A percentile compares a stretch with the other conserved stretches of the same genome.
Conservation (phyloP, 1,140 invertebrate species). For the Euura saliciscinereae region DNA sequence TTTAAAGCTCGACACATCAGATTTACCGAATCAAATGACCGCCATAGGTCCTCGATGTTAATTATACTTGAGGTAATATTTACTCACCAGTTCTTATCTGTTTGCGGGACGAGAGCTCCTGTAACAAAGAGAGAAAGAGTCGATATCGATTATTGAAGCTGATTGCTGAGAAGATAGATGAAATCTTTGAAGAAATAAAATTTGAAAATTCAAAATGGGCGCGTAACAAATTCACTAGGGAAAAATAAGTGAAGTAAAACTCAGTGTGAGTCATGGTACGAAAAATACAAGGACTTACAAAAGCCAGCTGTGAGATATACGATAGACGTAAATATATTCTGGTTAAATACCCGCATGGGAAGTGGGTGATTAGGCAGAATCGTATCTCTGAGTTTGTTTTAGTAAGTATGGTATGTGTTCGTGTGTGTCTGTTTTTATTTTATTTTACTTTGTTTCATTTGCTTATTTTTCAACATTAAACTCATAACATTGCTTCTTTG, state of each 20-base stretch:
- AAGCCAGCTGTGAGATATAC: not conserved
- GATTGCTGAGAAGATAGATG: too few relatives aligned
- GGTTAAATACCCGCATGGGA: not conserved
- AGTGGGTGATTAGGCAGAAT: constrained; percentile 4
- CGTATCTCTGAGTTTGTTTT: not conserved
- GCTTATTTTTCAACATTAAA: too few relatives aligned
- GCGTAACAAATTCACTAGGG: too few relatives aligned
- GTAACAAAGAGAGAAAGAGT: not conserved
- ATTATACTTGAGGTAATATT: not conserved
- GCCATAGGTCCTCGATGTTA: too few relatives aligned
- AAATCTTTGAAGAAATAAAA: too few relatives aligned
- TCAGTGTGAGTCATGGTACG: not conserved
- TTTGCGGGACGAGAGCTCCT: not conserved
- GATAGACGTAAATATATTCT: not conserved
- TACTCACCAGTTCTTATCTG: not conserved
- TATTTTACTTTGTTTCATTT: too few relatives aligned
- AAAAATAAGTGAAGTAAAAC: too few relatives aligned
- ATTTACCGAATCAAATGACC: too few relatives aligned
- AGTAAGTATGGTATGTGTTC: not conserved
- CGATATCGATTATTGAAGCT: not conserved
- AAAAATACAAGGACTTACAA: not conserved
- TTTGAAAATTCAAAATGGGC: too few relatives aligned
- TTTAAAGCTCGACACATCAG: too few relatives aligned
- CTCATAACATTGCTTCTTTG: too few relatives aligned
- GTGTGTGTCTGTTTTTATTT: too few relatives aligned